A percentile compares a stretch with the other conserved stretches of the same genome.
Conservation (phyloP, 2,113 vertebrate species). For the Oncorhynchus masou region DNA sequence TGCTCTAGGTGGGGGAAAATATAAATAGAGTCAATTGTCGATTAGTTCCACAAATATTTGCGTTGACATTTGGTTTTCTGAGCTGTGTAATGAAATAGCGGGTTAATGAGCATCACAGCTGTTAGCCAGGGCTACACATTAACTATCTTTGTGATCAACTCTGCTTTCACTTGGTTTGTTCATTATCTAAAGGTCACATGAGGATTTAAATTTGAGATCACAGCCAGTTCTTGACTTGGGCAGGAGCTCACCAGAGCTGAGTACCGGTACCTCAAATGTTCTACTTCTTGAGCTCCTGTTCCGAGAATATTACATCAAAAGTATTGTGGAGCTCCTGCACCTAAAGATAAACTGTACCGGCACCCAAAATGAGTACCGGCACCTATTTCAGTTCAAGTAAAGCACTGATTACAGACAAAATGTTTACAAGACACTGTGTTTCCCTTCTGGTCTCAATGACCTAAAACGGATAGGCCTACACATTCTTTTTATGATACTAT, state of each 20-base stretch:
- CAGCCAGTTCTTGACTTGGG: background rate
- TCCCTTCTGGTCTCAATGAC: background rate
- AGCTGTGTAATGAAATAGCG: background rate
- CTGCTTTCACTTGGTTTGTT: constrained; percentile 35
- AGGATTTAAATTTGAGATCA: constrained; percentile 28
- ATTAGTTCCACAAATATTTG: background rate
- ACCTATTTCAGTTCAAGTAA: no score
- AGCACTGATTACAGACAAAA: no score
- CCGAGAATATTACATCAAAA: no score
- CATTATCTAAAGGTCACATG: constrained; percentile 42
- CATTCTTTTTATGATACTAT: background rate
- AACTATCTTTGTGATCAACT: constrained; percentile 15
- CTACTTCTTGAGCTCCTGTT: no score
- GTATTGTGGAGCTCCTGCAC: no score
- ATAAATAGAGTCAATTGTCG: background rate
- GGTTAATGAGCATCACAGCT: background rate
- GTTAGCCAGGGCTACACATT: constrained; percentile 17
- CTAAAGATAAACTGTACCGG: no score
- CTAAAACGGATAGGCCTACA: background rate
- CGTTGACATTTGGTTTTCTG: constrained; percentile 1
- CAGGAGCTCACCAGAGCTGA: background rate
- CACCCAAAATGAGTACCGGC: no score
- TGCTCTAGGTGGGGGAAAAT: background rate
- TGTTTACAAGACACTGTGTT: background rate
- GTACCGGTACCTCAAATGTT: no score